Base-by-base conservation (phyloP, 64 coral and sea anemone species). In the Dendrophyllia cribrosa region DNA sequence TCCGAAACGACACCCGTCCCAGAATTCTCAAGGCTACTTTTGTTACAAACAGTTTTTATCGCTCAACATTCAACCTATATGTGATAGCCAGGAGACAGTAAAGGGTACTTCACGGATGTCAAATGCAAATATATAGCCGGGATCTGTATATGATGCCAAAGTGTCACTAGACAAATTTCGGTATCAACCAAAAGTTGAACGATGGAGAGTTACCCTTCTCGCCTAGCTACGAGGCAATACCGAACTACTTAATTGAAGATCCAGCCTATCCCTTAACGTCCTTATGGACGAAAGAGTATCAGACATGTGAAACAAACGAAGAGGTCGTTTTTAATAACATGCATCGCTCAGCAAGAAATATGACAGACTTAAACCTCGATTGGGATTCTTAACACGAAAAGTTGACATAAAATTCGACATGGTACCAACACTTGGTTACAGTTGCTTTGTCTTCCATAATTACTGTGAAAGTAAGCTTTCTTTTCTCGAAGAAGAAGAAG, bases 281-380 rank as follows among this genome's bases (percentile, higher is more conserved):
- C 23, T 91, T 91, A 46, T 92, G 78, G 46, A 92, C 75, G 90
- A 92, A 92, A 72, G 90, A 86, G 78, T 85, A 92, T 66, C 90
- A 92, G 12, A 51, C 20, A 50, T 67, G 81, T 64, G 44, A 43
- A 63, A 86, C 61, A 83, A 92, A 92, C 23, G 90, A 70, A 72
- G 76, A 92, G 56, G 78, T 86, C 16, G 12, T 92, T 50, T 92
- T 92, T 56, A 92, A 92, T 72, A 83, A 81, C 51, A 92, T 92
- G 90, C 90, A 85, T 23, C 66, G 79, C 60, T 85, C 90, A 25
- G 90, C 90, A 24, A 83, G 89, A 81, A 92, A 92, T 92, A 84
- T 22, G 79, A 78, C 80, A 91, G 77, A 82, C 59, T 89, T 1
- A 89, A 89, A 63, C 34, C 34, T 34, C 88, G 88, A 43, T 89